phyloP scores from a whole-genome alignment of 2,888 invertebrate genomes.

The Drosophila stalkeri region DNA sequence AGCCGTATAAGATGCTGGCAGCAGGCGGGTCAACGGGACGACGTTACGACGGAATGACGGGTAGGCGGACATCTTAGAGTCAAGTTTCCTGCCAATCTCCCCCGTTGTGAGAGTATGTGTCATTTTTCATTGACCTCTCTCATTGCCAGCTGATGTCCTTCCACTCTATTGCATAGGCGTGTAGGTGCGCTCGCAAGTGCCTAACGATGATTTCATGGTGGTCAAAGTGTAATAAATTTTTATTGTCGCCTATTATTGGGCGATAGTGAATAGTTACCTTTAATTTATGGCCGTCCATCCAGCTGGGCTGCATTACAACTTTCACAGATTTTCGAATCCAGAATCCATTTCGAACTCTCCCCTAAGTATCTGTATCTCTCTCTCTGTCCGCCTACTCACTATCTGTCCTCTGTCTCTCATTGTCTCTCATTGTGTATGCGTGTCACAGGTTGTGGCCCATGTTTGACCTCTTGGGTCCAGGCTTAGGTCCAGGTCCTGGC shows the following conservation, averaged over 20 bases:
- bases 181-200: constrained; percentile 52
- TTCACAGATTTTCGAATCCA: constrained; percentile 22
- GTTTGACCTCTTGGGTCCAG: constrained; percentile 33
- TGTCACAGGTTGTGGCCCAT: constrained; percentile 62
- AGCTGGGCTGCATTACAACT: constrained; percentile 47
- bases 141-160: constrained; percentile 37
- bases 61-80: constrained; percentile 48
- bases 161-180: constrained; percentile 55
- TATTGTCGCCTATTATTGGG: constrained; percentile 78
- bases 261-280: constrained; percentile 56
- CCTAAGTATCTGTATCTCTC: background rate
- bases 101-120: constrained; percentile 35
- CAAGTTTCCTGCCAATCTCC: constrained; percentile 61
- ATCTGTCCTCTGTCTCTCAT: background rate
- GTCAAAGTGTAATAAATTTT: constrained; percentile 83
- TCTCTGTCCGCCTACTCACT: constrained; percentile 10
- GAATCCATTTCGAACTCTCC: constrained; percentile 11
- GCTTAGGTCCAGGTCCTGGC: constrained; percentile 21
- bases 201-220: constrained; percentile 85
- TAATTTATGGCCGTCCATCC: constrained; percentile 70
- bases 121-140: constrained; percentile 76
- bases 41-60: background rate
- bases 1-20: constrained; percentile 55
- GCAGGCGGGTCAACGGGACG: constrained; percentile 11
- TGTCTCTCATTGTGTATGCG: constrained; percentile 55